These are phyloP conservation scores for Drosophila paulistorum DNA, from an alignment of 1,140 invertebrate species.

Conservation along the genomic window DNA sequence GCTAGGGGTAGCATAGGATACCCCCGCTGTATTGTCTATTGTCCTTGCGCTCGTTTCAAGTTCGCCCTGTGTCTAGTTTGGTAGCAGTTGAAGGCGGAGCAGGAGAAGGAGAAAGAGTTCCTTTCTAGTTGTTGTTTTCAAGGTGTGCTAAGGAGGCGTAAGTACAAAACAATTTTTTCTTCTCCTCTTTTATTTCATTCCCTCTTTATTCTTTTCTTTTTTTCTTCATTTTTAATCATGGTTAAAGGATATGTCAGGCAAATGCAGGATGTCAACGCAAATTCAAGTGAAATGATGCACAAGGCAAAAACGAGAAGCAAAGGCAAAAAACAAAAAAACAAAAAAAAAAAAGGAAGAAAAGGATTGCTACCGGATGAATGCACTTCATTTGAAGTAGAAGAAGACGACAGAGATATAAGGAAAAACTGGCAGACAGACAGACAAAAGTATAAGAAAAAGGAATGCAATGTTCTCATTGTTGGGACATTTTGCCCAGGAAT, in stretches of 20 bases:
- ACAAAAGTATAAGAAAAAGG: slow-evolving; percentile 29
- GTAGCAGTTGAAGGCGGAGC: neutral
- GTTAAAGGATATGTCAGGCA: slow-evolving; percentile 76
- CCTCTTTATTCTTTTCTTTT: neutral
- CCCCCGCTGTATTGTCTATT: slow-evolving; percentile 42
- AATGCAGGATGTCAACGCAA: slow-evolving; percentile 75
- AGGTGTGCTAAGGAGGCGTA: slow-evolving; percentile 80
- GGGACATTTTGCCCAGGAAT: slow-evolving; percentile 44
- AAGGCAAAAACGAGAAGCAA: slow-evolving; percentile 37
- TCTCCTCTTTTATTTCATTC: slow-evolving; percentile 56
- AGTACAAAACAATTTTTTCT: slow-evolving; percentile 76
- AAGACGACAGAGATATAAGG: slow-evolving; percentile 41
- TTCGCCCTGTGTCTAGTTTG: slow-evolving; percentile 46
- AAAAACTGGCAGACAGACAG: neutral
- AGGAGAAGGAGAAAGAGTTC: no score
- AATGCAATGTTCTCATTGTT: slow-evolving; percentile 64
- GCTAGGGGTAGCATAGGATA: slow-evolving; percentile 1
- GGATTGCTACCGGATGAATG: slow-evolving; percentile 79
- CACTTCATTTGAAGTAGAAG: slow-evolving; percentile 79
- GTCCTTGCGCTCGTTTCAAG: slow-evolving; percentile 56
- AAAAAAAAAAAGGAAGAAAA: slow-evolving; percentile 49
- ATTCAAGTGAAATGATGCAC: slow-evolving; percentile 78
- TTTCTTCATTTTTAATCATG: slow-evolving; percentile 78
- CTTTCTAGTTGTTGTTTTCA: slow-evolving; percentile 61
- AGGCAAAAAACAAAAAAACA: neutral